Evolutionary conservation across 2,113 vertebrate genomes (phyloP), one percentile per base, ranked within the genome.

Genomic region (Rhinichthys klamathensis): DNA sequence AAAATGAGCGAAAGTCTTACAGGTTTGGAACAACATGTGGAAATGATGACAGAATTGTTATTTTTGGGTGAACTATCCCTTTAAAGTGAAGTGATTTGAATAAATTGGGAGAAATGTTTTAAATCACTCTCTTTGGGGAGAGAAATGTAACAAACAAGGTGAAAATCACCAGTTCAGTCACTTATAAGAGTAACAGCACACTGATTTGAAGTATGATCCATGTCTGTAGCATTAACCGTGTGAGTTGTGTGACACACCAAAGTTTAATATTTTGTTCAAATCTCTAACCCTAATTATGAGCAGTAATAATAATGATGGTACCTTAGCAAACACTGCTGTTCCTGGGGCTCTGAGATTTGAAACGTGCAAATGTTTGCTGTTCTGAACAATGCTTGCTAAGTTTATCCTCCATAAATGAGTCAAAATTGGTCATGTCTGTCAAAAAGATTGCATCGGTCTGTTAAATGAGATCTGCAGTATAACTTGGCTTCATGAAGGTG

Each of bases 391-490:
- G 23, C 12, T 73, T 73, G 38, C 38, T 25, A 44, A 73, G 23
- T 73, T 73, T 73, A 73, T 73, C 70, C 38, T 73, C 21, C 10
- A 73, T 44, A 44, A 73, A 73, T 44, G 23, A 73, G 38, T 44
- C 3, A 38, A 72, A n/a, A 41, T 41, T 2, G 21, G 69, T 41
- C 21, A 25, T n/a, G 38, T 72, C 25, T 73, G 70, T 73, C 70
- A 25, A 73, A 44, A 44, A 44, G 69, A 73, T 73, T 73, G 35
- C 38, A 25, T 44, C 38, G 7, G 69, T 44, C 10, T n/a, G 23
- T 51, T 75, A 18, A 75, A 75, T 51, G 13, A 51, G 16, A 7
- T n/a, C 21, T 44, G 23, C 23, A 25, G 11, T n/a, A 4, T 38
- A 41, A 4, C 32, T 18, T 11, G 73, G 3, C n/a, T 51, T 27